These are phyloP conservation scores for Sus scrofa DNA, from an alignment of 2,113 vertebrate species.

Conservation along the genomic window DNA sequence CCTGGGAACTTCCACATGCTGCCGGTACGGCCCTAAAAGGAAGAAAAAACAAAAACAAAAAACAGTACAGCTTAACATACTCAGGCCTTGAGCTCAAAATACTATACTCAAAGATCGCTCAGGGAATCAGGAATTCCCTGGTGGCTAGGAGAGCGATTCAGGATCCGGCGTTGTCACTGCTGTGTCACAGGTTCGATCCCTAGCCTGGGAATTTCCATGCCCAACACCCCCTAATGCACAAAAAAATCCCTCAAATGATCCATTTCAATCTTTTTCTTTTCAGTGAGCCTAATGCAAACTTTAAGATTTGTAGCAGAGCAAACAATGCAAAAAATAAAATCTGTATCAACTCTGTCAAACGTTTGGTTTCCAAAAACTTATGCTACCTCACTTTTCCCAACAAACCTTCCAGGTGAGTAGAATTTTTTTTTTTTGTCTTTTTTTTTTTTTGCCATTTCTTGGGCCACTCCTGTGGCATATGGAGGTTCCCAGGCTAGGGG, in stretches of 20 bases:
- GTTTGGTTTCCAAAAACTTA: conserved; percentile 43
- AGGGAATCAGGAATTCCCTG: no score
- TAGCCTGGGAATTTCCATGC: no score
- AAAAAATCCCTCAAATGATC: neutral
- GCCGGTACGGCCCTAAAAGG: no score
- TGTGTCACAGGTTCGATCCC: no score
- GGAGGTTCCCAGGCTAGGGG: no score
- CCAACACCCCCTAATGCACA: no score
- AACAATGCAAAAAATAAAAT: conserved; percentile 29
- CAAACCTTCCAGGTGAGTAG: neutral
- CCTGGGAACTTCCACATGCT: no score
- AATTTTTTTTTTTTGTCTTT: neutral
- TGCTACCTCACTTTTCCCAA: neutral
- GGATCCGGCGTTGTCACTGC: no score
- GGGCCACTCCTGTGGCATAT: no score
- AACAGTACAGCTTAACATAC: neutral
- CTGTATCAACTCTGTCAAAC: neutral
- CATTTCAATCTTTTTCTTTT: conserved; percentile 14
- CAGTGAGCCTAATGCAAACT: neutral
- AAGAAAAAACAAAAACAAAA: no score
- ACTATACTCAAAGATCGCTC: neutral
- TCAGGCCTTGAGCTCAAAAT: neutral
- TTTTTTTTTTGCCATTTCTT: no score
- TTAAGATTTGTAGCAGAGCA: neutral
- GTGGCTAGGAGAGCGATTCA: no score